Evolutionary conservation across 2,797 vertebrate genomes (phyloP).

Genomic region (Gymnopithys bicolor): DNA sequence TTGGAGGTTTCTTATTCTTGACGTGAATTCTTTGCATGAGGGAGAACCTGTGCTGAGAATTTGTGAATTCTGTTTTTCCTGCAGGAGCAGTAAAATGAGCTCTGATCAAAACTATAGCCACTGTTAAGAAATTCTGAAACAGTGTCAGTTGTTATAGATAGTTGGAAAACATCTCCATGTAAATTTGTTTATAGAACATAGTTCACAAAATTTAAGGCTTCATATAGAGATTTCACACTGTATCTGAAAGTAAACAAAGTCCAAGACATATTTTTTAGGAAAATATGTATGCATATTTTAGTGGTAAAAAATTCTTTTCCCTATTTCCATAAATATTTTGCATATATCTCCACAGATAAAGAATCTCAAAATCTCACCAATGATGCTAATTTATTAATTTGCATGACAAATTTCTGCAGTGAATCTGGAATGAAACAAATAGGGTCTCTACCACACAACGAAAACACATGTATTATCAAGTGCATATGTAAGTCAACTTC

Average conservation of each 20-base stretch:
- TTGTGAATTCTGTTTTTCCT: not conserved
- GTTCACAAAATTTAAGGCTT: not conserved
- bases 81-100: not conserved
- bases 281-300: not conserved
- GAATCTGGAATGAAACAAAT: slow-evolving; percentile 51
- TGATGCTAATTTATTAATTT: slow-evolving; percentile 17
- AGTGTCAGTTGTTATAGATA: not conserved
- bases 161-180: not conserved
- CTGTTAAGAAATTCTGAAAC: slow-evolving; percentile 15
- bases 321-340: slow-evolving; percentile 40
- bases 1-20: not conserved
- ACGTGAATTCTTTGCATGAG: not conserved
- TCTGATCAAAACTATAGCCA: not conserved
- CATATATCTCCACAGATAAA: slow-evolving; percentile 40
- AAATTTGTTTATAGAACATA: not conserved
- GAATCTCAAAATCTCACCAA: slow-evolving; percentile 37
- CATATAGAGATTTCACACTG: not conserved
- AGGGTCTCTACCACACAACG: slow-evolving; percentile 16
- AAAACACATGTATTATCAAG: slow-evolving; percentile 42
- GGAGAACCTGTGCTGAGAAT: not conserved
- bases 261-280: not conserved
- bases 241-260: not conserved
- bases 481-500: not conserved
- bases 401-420: slow-evolving; percentile 24
- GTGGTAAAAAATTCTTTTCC: not conserved